Evolutionary conservation across 2,888 invertebrate genomes (phyloP), one percentile per base, ranked within the genome.

Genomic region (Leucozona laternaria): DNA sequence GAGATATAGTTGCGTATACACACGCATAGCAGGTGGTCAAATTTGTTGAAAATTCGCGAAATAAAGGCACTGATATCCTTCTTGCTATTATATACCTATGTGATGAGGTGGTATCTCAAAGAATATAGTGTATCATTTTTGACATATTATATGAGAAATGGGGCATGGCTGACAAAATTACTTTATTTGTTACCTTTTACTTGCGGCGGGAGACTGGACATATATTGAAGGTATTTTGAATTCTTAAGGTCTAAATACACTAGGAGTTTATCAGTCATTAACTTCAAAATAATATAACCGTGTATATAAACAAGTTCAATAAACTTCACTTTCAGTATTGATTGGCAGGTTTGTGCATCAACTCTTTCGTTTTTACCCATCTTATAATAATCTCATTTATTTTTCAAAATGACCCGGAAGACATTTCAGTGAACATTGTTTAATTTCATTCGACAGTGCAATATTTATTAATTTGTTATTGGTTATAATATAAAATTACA

Each of bases 21-120:
- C 86, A 82, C 86, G 86, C 86, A 82, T 58, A 79, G 86, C 86
- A 86, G 86, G 82, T 86, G 86, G 86, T 82, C 86, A 78, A 50
- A 62, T 58, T 28, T 50, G 43, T 82, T 86, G 71, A 79, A 58
- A 71, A 66, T 79, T 86, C 78, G 82, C 81, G 81, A 81, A 86
- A 79, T 77, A 55, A 53, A 53, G 64, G 77, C 53, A 77, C 20
- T 79, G 15, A 53, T 53, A 78, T 68, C 68, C 68, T 72, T 77
- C 68, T 72, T 77, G 68, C 60, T 72, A 58, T 70, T 17, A 3
- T n/a, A 4, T n/a, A n/a, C n/a, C n/a, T 58, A 22, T 79, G 71
- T 57, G 71, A 45, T 64, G 66, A 71, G 75, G 86, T 86, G 86
- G 86, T n/a, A n/a, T n/a, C n/a, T n/a, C 82, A 22, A 34, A 17